Evolutionary conservation across 2,888 invertebrate genomes (phyloP).

Genomic region (Dynastes tityus): DNA sequence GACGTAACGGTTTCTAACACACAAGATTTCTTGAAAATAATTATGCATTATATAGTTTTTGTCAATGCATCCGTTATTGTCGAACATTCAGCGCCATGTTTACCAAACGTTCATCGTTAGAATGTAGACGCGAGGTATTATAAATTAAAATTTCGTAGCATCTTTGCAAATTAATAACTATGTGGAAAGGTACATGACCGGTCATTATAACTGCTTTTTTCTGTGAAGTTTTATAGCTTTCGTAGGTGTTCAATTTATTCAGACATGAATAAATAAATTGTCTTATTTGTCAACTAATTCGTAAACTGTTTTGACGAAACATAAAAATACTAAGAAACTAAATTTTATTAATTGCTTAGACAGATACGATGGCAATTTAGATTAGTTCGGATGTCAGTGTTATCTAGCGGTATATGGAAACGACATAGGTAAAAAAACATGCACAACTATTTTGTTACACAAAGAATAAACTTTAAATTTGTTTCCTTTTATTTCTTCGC

Average conservation of each 20-base stretch:
- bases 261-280: neutral
- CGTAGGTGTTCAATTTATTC: constrained; percentile 18
- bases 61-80: neutral
- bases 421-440: too few species aligned
- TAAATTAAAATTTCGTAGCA: constrained; percentile 3
- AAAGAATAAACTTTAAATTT: too few species aligned
- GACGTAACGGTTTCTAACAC: neutral
- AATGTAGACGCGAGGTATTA: neutral
- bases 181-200: constrained; percentile 22
- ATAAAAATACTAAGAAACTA: neutral
- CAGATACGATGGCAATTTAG: too few species aligned
- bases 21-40: neutral
- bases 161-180: constrained; percentile 17
- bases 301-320: neutral
- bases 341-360: neutral
- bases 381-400: too few species aligned
- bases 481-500: too few species aligned
- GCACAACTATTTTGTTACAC: too few species aligned
- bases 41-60: constrained; percentile 2
- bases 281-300: constrained; percentile 1
- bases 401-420: too few species aligned
- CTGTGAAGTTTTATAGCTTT: neutral
- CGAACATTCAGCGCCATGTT: neutral
- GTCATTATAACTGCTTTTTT: constrained; percentile 35
- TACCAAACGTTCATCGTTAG: neutral